phyloP scores from a whole-genome alignment of 1,140 invertebrate species.

The Nilaparvata lugens region DNA sequence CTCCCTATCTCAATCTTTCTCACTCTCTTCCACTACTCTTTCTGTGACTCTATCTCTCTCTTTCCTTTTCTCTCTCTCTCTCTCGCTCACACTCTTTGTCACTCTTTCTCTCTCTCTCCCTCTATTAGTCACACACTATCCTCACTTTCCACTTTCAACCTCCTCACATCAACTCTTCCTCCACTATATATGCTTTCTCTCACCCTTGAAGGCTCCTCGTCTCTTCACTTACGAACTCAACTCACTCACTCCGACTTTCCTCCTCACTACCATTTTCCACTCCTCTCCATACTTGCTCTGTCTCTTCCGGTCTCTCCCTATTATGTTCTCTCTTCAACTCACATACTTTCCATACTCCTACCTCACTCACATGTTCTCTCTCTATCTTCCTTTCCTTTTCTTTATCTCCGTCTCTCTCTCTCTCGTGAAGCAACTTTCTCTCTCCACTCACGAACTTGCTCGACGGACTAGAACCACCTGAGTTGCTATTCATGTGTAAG shows the following conservation, averaged over 20 bases:
- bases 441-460: neutral
- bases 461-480: too few species aligned
- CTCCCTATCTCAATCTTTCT: neutral
- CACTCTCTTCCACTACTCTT: neutral
- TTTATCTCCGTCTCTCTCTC: conserved; percentile 6
- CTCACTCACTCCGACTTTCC: conserved; percentile 10
- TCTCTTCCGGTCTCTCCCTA: conserved; percentile 4
- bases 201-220: too few species aligned
- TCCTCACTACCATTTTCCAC: conserved; percentile 12
- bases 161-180: neutral
- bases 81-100: too few species aligned
- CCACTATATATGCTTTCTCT: too few species aligned
- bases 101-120: neutral
- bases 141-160: neutral
- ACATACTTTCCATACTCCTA: neutral
- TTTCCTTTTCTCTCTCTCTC: neutral
- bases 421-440: conserved; percentile 10
- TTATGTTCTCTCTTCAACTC: neutral
- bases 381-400: neutral
- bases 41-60: neutral
- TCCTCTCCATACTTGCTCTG: neutral
- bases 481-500: too few species aligned
- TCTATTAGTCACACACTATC: neutral
- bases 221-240: too few species aligned
- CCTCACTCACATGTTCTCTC: neutral